phyloP scores from a whole-genome alignment of 1,140 invertebrate genomes.

The Aporrectodea caliginosa region DNA sequence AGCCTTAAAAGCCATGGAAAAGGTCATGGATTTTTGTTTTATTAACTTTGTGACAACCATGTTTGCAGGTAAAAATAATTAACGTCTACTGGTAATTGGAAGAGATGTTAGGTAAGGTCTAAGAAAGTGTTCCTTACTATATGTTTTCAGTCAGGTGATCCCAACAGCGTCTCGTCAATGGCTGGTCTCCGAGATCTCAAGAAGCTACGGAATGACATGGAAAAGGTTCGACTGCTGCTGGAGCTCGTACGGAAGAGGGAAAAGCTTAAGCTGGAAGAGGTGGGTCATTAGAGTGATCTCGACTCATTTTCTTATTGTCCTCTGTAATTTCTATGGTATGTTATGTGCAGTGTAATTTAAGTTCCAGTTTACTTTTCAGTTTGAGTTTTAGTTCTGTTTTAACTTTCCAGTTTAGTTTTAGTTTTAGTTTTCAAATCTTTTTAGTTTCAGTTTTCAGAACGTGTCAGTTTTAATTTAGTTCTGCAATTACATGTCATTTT shows the following conservation, averaged over 20 bases:
- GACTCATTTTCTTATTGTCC: background rate
- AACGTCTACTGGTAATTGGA: no score
- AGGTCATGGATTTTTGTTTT: no score
- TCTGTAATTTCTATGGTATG: background rate
- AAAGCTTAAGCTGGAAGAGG: slow-evolving; percentile 84
- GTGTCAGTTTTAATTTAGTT: background rate
- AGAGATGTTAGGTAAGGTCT: no score
- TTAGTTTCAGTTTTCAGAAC: no score
- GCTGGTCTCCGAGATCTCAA: slow-evolving; percentile 85
- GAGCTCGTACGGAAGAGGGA: slow-evolving; percentile 92
- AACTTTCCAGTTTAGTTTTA: no score
- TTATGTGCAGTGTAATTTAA: background rate
- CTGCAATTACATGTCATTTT: background rate
- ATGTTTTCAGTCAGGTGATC: background rate
- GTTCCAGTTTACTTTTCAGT: no score
- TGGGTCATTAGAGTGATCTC: slow-evolving; percentile 46
- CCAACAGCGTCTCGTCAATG: background rate
- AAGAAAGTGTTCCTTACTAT: no score
- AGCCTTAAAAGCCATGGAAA: no score
- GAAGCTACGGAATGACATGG: slow-evolving; percentile 86
- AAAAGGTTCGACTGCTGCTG: slow-evolving; percentile 84
- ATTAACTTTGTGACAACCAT: no score
- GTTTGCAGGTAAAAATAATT: no score
- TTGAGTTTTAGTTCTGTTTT: no score
- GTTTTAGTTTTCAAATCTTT: no score